Percentiles rank a stretch among this genome's conserved stretches.
Conservation (phyloP, 2,888 invertebrate species). For the Drosophila hamatofila region DNA sequence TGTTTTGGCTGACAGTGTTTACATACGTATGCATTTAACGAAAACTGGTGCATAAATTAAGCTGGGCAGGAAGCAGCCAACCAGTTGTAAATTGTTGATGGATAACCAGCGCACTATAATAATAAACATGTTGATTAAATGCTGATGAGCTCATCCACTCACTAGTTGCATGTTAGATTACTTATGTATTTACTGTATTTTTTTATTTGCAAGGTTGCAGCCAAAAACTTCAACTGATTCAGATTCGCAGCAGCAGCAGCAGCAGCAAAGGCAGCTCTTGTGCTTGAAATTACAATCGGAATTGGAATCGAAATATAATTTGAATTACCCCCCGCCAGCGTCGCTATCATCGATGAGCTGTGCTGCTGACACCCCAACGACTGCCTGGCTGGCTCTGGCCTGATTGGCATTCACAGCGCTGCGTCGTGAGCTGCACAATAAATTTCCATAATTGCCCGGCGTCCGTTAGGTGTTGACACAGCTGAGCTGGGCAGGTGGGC, state of each 20-base stretch:
- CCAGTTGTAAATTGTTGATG: conserved; percentile 22
- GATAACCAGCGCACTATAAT: conserved; percentile 32
- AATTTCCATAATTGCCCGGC: conserved; percentile 76
- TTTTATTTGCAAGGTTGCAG: conserved; percentile 40
- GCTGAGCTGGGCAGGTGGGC: conserved; percentile 2
- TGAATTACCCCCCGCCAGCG: not conserved
- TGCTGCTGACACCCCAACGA: conserved; percentile 39
- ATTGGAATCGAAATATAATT: conserved; percentile 21
- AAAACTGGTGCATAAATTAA: conserved; percentile 58
- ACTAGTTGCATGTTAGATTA: conserved; percentile 22
- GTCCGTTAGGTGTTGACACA: conserved; percentile 62
- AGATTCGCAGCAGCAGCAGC: conserved; percentile 26
- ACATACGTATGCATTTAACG: conserved; percentile 20
- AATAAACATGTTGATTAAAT: conserved; percentile 43
- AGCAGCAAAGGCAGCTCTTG: conserved; percentile 31
- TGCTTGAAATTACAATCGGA: conserved; percentile 52
- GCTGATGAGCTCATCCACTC: conserved; percentile 50
- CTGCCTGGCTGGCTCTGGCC: conserved; percentile 56
- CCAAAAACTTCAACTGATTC: conserved; percentile 29
- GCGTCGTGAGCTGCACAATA: conserved; percentile 67
- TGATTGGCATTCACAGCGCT: conserved; percentile 70
- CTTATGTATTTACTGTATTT: conserved; percentile 10
- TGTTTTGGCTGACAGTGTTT: conserved; percentile 14
- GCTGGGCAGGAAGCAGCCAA: conserved; percentile 36
- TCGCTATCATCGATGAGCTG: not conserved